A percentile compares a stretch with the other conserved stretches of the same genome.
phyloP scores from a whole-genome alignment of 2,797 vertebrate species.

The Pogonophryne albipinna region DNA sequence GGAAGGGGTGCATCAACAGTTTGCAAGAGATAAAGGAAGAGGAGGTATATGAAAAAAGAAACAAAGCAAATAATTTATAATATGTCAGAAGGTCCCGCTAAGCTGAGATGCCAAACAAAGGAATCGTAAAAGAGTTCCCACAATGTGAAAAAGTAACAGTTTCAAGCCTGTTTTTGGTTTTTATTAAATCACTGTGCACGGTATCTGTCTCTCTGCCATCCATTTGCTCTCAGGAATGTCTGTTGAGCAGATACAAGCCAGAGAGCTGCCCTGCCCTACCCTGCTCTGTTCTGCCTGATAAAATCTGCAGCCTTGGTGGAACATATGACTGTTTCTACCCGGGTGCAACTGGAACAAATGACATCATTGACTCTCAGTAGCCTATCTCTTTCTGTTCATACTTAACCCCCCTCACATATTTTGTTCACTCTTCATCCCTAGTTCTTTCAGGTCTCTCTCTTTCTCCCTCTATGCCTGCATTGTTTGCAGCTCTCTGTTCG shows the following conservation, averaged over 20 bases:
- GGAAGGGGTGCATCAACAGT: neutral
- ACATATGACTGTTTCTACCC: constrained; percentile 79
- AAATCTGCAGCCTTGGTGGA: constrained; percentile 70
- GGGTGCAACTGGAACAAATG: constrained; percentile 83
- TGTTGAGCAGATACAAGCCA: constrained; percentile 69
- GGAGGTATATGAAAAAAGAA: neutral
- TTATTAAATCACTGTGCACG: constrained; percentile 27
- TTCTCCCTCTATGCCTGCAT: constrained; percentile 20
- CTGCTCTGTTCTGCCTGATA: constrained; percentile 77
- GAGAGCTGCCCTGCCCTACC: constrained; percentile 63
- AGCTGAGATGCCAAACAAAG: neutral
- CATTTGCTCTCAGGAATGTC: constrained; percentile 72
- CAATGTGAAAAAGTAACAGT: neutral
- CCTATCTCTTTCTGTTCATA: constrained; percentile 69
- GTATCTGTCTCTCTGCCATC: constrained; percentile 52
- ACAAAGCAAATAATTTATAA: neutral
- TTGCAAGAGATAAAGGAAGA: constrained; percentile 11
- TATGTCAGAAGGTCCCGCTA: neutral
- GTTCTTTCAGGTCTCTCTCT: constrained; percentile 20
- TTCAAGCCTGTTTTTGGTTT: constrained; percentile 19
- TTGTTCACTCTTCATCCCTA: constrained; percentile 28
- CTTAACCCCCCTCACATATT: neutral
- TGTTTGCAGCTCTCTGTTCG: constrained; percentile 39
- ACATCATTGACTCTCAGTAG: constrained; percentile 77
- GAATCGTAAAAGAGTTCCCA: neutral